Evolutionary conservation across 2,888 invertebrate species (phyloP), one percentile per base, ranked within the genome.

Genomic region (Protophormia terraenovae): DNA sequence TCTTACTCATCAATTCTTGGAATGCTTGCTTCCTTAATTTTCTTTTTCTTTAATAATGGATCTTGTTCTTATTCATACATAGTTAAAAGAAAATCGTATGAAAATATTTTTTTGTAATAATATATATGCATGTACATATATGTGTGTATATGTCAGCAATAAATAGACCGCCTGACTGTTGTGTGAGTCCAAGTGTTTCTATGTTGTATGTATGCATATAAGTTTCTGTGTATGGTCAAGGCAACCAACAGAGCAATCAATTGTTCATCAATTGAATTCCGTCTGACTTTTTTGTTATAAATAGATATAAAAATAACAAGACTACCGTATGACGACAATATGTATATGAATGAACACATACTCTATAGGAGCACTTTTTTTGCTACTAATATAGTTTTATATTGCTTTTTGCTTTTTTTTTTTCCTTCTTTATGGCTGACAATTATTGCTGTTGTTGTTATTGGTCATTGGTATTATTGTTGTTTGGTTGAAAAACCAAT

Each of bases 191-290:
- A 41, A 64, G 27, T 47, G 38, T 76, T n/a, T n/a, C 12, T 47
- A 6, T 35, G 24, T 27, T 22, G 14, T 3, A 14, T 53, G 27
- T 69, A 24, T 35, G 6, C 41, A 27, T n/a, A 0, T 53, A n/a
- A 5, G 8, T 38, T 22, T 71, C 1, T 32, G 29, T 71, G 64
- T 47, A 50, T 69, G 60, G 62, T 53, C 69, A 76, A 73, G 41
- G 53, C 32, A 55, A 64, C 60, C 67, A 81, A 22, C 58, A 79
- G 55, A 69, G 60, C 64, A 81, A 55, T 78, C 67, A 81, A 66
- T 76, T 79, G 75, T 64, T 76, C 41, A 64, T 62, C 84, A 79
- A 60, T 66, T 78, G 45, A 64, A 80, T 72, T 71, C 50, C 62
- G 14, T 64, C 47, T 64, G 45, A 19, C 22, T 66, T 66, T n/a